Evolutionary conservation across 2,797 vertebrate species (phyloP), one percentile per base, ranked within the genome.

Genomic region (Cryptoprocta ferox): DNA sequence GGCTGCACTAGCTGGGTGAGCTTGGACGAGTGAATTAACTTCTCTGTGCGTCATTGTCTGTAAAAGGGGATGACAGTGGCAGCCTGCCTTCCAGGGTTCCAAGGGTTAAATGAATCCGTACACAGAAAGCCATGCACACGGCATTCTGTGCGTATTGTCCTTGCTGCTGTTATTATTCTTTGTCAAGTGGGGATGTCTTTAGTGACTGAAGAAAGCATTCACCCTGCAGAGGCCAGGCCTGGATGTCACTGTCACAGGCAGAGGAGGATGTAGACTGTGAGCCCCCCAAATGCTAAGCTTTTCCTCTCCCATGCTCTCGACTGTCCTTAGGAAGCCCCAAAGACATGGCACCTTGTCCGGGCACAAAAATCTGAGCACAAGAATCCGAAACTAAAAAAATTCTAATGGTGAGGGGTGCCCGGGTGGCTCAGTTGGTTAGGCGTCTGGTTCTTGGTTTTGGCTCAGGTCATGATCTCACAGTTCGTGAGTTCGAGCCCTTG

Each of bases 71-170:
- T 2, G 45, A 26, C 10, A 48, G 13, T 1, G 7, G 8, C 39
- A 24, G n/a, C 48, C 8, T 10, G 2, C 75, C 35, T 18, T 42
- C 37, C n/a, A 28, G 61, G 50, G 11, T 2, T 2, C 6, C 4
- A 12, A 35, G 28, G 39, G 32, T 5, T 39, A 6, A 19, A 9
- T 2, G 48, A 91, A 76, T 6, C 42, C 2, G 7, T 16, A 4
- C 4, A 0, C 3, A 3, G 3, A 37, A 53, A 76, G 14, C 12
- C 35, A 21, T 30, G 32, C 11, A 8, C 18, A 4, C 56, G 37
- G 7, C 28, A 2, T 28, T 35, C 32, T 35, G 42, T 37, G 4
- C 15, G 4, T 2, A 42, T 39, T 1, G 2, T 6, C 14, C 6
- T 24, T 4, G 5, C 30, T 15, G 18, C 32, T 45, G 24, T 19